Conservation (phyloP, 1,140 invertebrate genomes). For the Eupeodes corollae region DNA sequence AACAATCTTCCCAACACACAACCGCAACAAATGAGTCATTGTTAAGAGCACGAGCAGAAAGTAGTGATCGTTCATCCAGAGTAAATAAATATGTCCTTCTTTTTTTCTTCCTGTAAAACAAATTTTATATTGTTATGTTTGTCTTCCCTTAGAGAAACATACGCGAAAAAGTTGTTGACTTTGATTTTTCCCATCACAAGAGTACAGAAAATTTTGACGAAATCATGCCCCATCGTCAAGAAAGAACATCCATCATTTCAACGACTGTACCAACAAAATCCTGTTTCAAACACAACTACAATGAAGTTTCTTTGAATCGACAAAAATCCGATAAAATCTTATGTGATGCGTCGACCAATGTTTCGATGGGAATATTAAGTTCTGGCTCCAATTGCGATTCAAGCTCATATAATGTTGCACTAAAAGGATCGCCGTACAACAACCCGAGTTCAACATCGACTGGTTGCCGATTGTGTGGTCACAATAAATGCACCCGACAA, state of each 20-base stretch:
- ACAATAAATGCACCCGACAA: conserved; percentile 31
- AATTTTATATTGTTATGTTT: not conserved
- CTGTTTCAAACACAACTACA: conserved; percentile 19
- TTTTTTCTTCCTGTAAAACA: not conserved
- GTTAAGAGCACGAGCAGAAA: conserved; percentile 22
- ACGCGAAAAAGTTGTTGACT: conserved; percentile 35
- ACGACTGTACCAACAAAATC: conserved; percentile 17
- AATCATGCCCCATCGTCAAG: no score
- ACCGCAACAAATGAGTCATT: conserved; percentile 14
- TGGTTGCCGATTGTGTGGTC: conserved; percentile 26
- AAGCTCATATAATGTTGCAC: no score
- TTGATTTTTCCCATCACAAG: conserved; percentile 36
- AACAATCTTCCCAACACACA: conserved; percentile 13
- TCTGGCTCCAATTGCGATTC: no score
- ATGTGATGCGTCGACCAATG: no score
- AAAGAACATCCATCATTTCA: no score
- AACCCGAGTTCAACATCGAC: no score
- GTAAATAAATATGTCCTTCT: not conserved
- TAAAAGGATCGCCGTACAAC: no score
- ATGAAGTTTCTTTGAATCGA: not conserved
- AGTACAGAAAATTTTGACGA: conserved; percentile 27
- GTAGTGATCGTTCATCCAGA: conserved; percentile 19
- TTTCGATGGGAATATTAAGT: no score
- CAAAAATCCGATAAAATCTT: not conserved
- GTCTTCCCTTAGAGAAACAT: conserved; percentile 19